phyloP scores from a whole-genome alignment of 2,888 invertebrate species.

The Fragum whitleyi region DNA sequence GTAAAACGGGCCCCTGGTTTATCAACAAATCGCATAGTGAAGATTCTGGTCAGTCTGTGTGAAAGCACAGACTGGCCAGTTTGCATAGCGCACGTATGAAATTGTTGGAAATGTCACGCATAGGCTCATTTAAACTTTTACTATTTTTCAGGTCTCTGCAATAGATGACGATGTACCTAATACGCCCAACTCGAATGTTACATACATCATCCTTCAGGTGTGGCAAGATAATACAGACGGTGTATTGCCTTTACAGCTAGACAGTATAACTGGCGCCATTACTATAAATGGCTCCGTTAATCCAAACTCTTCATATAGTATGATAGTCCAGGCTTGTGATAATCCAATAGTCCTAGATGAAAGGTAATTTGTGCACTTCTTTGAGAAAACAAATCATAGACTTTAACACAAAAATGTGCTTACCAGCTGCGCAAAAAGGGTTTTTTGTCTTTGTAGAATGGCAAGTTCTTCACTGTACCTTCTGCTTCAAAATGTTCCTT shows the following conservation, averaged over 20 bases:
- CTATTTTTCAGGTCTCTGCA: constrained; percentile 37
- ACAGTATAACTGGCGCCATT: constrained; percentile 36
- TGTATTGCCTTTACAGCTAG: constrained; percentile 33
- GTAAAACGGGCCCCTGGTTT: too few relatives aligned
- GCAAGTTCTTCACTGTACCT: too few relatives aligned
- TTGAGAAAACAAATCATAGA: background rate
- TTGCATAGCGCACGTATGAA: too few relatives aligned
- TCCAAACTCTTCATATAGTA: constrained; percentile 21
- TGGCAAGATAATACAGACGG: background rate
- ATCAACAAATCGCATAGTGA: too few relatives aligned
- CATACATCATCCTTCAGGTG: constrained; percentile 21
- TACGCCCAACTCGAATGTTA: constrained; percentile 43
- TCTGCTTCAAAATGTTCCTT: too few relatives aligned
- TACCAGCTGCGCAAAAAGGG: too few relatives aligned
- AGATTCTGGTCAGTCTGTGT: too few relatives aligned
- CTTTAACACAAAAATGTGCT: too few relatives aligned
- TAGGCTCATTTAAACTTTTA: too few relatives aligned
- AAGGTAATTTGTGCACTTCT: constrained; percentile 30
- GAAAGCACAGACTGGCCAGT: too few relatives aligned
- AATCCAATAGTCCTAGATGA: constrained; percentile 36
- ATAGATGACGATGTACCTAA: constrained; percentile 39
- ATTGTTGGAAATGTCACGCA: too few relatives aligned
- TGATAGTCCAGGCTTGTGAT: constrained; percentile 52
- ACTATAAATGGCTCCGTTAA: constrained; percentile 17
- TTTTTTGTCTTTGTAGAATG: too few relatives aligned